Evolutionary conservation across 1,140 invertebrate species (phyloP), one percentile per base, ranked within the genome.

Genomic region (Procambarus virginalis): DNA sequence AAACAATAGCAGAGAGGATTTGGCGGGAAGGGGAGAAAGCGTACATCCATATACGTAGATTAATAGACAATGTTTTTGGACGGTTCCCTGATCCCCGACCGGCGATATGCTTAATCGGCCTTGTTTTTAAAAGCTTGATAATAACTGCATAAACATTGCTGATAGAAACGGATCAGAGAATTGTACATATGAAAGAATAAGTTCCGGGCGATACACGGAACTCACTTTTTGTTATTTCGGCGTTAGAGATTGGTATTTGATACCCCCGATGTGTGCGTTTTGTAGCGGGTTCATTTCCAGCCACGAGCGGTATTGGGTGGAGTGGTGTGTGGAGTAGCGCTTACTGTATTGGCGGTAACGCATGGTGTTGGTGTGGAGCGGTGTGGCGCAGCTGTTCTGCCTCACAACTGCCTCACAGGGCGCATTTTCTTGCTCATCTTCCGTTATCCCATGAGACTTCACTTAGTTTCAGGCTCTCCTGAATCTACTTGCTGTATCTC

Each of bases 91-190:
- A 85, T 85, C 84, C 84, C 49, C n/a, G 3, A 20, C 75, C 84
- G 70, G 58, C 75, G 84, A 85, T 85, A 70, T 77, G 60, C 86
- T 89, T 79, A 89, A 89, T 88, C 79, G 78, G 86, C 20, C 78
- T 70, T 70, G 79, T 88, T 88, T 88, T 81, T 88, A 88, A 88
- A 88, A 88, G 86, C 86, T 88, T 70, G 46, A 75, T 88, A 88
- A 88, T 80, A 86, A 75, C 86, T 75, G n/a, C 75, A 82, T 88
- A 88, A 81, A 88, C 79, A 88, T 1, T 51, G 48, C 55, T 88
- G 86, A 88, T 80, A 88, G 86, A 58, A 82, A 75, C 45, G 79
- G 86, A 88, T 88, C 79, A 88, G 77, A 60, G 84, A 84, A 34
- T 73, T 34, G 60, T 10, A 64, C 60, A 17, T 64, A 17, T 17